Percentiles rank a stretch among this genome's conserved stretches.
Conservation (phyloP, 2,888 invertebrate genomes). For the Rotaria socialis region DNA sequence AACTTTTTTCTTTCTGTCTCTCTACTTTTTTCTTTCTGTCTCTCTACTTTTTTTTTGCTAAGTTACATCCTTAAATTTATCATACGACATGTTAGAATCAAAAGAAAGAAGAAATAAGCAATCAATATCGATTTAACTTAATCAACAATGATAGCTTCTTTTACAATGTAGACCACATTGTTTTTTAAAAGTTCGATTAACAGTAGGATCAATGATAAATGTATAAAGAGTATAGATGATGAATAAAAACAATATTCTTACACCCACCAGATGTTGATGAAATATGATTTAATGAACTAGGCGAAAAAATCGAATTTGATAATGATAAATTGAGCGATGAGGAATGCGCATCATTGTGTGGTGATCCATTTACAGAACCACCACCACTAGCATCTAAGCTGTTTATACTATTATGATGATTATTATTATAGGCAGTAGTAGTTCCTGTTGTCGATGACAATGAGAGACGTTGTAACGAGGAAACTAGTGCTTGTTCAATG, state of each 20-base stretch:
- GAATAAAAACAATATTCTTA: not conserved
- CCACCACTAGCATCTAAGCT: not conserved
- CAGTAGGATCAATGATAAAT: no score
- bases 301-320: not conserved
- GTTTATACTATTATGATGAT: not conserved
- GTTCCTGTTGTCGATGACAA: not conserved
- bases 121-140: not conserved
- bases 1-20: no score
- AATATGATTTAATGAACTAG: not conserved
- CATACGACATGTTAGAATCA: not conserved
- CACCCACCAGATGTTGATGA: not conserved
- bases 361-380: not conserved
- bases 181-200: no score
- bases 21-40: no score
- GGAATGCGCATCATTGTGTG: not conserved
- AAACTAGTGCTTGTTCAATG: not conserved
- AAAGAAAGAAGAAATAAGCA: not conserved
- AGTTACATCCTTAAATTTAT: no score
- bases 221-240: no score
- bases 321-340: not conserved
- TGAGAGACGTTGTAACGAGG: not conserved
- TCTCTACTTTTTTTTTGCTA: no score
- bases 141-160: no score
- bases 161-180: not conserved
- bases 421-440: not conserved